Evolutionary conservation across 2,113 vertebrate species (phyloP), one percentile per base, ranked within the genome.

Genomic region (Parus major): DNA sequence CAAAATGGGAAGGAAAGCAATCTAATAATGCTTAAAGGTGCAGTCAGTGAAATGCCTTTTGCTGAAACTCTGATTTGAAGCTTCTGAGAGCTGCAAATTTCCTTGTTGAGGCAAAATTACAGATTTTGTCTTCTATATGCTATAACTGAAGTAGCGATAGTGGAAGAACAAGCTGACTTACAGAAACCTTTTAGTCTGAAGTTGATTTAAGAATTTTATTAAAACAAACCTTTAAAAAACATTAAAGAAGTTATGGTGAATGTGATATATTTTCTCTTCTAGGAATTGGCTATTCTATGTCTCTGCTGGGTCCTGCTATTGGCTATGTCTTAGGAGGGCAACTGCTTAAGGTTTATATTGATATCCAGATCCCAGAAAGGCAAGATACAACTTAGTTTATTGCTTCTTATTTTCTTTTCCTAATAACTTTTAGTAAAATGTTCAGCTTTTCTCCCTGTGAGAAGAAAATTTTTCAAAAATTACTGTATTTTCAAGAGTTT

Each of bases 251-350:
- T 53, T 55, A 3, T 36, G 5, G 12, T 82, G n/a, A 89, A 63
- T 33, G 57, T 90, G 6, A 66, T 64, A 5, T 91, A 20, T 94
- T 92, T 93, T 97, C 52, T 93, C 46, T 66, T 97, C 31, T 92
- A 98, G 98, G 98, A 92, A 97, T 98, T 92, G 98, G 98, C 68
- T 98, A 97, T 94, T 93, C 97, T 17, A 98, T 98, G 98, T 98
- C 98, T 53, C 64, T 98, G 41, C 81, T 98, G 85, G 98, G 98
- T 57, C 98, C 98, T 86, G 98, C 98, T 72, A 23, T 98, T 95
- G 98, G 98, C 81, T 98, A 98, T 88, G 88, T 98, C 31, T 77
- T 98, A 86, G 98, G 98, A 93, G 98, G 98, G 66, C 98, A 98
- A 22, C 82, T 98, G 39, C 96, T 98, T 75, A 97, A 94, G 50